Percentiles rank a stretch among this genome's conserved stretches.
phyloP scores from a whole-genome alignment of 2,888 invertebrate genomes.

The Drosophila fulvimacula region DNA sequence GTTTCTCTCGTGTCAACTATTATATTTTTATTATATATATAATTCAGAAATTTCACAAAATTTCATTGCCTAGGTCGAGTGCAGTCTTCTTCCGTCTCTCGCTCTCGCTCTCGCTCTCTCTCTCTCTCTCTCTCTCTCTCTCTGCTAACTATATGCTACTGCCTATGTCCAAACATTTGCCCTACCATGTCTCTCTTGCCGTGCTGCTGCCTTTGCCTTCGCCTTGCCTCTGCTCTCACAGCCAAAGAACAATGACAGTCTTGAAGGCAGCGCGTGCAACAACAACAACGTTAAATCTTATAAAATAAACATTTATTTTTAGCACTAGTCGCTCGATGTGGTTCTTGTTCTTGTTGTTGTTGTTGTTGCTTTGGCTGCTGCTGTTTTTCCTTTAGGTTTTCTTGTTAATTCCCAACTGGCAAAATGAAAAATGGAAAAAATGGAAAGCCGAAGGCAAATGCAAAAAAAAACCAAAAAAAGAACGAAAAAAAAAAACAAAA shows the following conservation, averaged over 20 bases:
- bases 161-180: not conserved
- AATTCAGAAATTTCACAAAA: constrained; percentile 4
- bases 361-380: constrained; percentile 15
- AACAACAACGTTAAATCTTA: constrained; percentile 54
- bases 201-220: not conserved
- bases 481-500: constrained; percentile 5
- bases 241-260: constrained; percentile 49
- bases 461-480: constrained; percentile 2
- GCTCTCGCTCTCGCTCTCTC: not conserved
- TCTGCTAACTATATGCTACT: not conserved
- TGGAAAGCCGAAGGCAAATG: constrained; percentile 13
- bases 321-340: constrained; percentile 45
- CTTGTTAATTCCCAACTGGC: constrained; percentile 52
- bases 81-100: not conserved
- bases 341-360: constrained; percentile 26
- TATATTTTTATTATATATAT: not conserved
- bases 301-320: constrained; percentile 79
- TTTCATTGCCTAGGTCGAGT: constrained; percentile 49
- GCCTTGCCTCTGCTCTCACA: not conserved
- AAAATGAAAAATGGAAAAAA: constrained; percentile 37
- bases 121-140: not conserved
- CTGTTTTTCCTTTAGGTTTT: constrained; percentile 41
- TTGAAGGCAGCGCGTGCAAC: constrained; percentile 45
- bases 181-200: not conserved
- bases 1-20: not conserved